Conservation (phyloP, 2,797 vertebrate species). For the Pterois miles region DNA sequence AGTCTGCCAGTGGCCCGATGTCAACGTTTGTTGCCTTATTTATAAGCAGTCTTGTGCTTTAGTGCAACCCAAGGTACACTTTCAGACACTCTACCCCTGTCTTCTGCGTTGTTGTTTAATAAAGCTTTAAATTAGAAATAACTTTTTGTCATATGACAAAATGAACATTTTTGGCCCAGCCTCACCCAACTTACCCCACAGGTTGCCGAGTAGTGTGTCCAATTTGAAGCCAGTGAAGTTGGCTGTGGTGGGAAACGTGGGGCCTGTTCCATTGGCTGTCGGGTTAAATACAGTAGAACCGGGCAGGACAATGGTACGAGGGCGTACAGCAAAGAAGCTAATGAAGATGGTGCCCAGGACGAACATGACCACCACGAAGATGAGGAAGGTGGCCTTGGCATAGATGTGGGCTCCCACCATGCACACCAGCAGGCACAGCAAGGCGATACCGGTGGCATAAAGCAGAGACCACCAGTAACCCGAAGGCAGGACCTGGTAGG, state of each 20-base stretch:
- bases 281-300: not conserved
- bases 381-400: slow-evolving; percentile 91
- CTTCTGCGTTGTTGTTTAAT: too few species aligned
- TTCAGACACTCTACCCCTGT: too few species aligned
- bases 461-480: slow-evolving; percentile 92
- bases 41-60: too few species aligned
- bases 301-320: slow-evolving; percentile 71
- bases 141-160: not conserved
- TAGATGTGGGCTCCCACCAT: slow-evolving; percentile 91
- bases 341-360: slow-evolving; percentile 87
- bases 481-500: slow-evolving; percentile 80
- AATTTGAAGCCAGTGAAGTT: slow-evolving; percentile 91
- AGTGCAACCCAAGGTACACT: too few species aligned
- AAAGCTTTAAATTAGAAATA: too few species aligned
- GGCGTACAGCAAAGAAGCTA: slow-evolving; percentile 87
- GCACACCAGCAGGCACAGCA: slow-evolving; percentile 90
- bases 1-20: too few species aligned
- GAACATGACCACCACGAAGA: slow-evolving; percentile 88
- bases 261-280: slow-evolving; percentile 43
- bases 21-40: too few species aligned
- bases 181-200: slow-evolving; percentile 78
- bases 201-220: slow-evolving; percentile 85
- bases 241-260: slow-evolving; percentile 20
- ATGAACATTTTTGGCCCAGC: not conserved
- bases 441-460: slow-evolving; percentile 83